Percentiles rank a stretch among this genome's conserved stretches.
Conservation (phyloP, 2,113 vertebrate genomes). For the Rhombomys opimus region DNA sequence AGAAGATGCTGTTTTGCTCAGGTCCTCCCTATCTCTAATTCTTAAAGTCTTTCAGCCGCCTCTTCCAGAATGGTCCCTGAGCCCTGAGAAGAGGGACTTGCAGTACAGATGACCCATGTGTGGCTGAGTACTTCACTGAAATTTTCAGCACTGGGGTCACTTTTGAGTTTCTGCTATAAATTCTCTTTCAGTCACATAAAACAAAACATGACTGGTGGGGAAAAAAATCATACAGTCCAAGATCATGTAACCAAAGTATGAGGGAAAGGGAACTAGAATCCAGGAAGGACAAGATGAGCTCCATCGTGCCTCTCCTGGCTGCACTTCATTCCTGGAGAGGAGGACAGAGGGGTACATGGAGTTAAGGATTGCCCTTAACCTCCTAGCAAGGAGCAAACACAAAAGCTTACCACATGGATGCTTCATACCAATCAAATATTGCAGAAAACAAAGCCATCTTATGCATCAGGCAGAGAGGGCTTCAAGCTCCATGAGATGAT, state of each 20-base stretch:
- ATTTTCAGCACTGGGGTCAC: not conserved
- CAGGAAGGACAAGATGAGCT: not conserved
- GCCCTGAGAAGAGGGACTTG: not conserved
- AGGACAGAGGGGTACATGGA: not conserved
- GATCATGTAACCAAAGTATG: not conserved
- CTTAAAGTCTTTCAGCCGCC: not conserved
- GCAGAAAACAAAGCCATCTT: constrained; percentile 52
- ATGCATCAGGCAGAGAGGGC: constrained; percentile 39
- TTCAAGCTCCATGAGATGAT: constrained; percentile 58
- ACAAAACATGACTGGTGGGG: constrained; percentile 23
- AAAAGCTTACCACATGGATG: constrained; percentile 14
- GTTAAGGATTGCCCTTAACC: not conserved
- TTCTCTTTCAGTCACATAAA: not conserved
- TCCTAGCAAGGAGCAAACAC: constrained; percentile 49
- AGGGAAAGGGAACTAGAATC: not conserved
- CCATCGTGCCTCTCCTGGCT: not conserved
- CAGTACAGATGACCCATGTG: not conserved
- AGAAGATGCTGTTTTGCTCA: not conserved
- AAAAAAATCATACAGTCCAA: not conserved
- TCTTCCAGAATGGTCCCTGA: not conserved
- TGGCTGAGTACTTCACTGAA: not conserved
- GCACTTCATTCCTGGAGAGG: not conserved
- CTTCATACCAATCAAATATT: constrained; percentile 26
- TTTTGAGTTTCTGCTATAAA: not conserved
- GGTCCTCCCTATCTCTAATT: not conserved